Percentiles rank a stretch among this genome's conserved stretches.
phyloP scores from a whole-genome alignment of 2,888 invertebrate species.

The Oligia latruncula region DNA sequence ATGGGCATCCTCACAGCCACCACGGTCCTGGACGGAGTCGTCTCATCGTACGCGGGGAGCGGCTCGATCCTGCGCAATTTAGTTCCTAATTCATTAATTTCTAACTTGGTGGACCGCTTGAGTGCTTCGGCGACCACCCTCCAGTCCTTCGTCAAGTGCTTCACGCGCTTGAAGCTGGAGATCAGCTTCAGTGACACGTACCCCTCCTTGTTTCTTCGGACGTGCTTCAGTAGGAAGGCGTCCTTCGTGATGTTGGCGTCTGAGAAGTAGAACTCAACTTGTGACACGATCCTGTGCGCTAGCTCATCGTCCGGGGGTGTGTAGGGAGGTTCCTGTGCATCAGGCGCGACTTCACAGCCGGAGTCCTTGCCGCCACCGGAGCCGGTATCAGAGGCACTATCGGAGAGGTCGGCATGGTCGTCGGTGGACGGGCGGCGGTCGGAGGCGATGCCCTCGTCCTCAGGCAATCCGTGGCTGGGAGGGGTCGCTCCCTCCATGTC shows the following conservation, averaged over 20 bases:
- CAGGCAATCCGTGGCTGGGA: conserved; percentile 80
- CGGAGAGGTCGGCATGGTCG: conserved; percentile 92
- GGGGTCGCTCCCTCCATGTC: conserved; percentile 84
- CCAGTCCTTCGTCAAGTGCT: conserved; percentile 98
- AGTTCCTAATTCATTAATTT: conserved; percentile 97
- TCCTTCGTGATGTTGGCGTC: conserved; percentile 98
- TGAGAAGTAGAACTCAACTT: conserved; percentile 98
- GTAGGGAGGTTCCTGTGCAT: conserved; percentile 91
- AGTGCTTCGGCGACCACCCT: conserved; percentile 97
- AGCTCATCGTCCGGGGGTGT: conserved; percentile 94
- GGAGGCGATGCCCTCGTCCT: conserved; percentile 87
- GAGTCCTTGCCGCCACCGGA: conserved; percentile 92
- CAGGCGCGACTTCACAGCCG: conserved; percentile 91
- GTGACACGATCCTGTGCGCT: conserved; percentile 94
- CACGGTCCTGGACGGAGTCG: conserved; percentile 97
- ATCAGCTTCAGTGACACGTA: conserved; percentile 98
- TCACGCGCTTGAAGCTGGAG: conserved; percentile 98
- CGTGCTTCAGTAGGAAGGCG: conserved; percentile 98
- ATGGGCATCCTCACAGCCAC: conserved; percentile 96
- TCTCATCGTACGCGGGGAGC: conserved; percentile 97
- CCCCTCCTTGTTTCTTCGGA: conserved; percentile 98
- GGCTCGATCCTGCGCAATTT: conserved; percentile 96
- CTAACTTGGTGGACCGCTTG: conserved; percentile 93
- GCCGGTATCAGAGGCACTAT: conserved; percentile 91
- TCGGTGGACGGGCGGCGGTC: conserved; percentile 89